Evolutionary conservation across 2,888 invertebrate species (phyloP).

Genomic region (Pollenia angustigena): DNA sequence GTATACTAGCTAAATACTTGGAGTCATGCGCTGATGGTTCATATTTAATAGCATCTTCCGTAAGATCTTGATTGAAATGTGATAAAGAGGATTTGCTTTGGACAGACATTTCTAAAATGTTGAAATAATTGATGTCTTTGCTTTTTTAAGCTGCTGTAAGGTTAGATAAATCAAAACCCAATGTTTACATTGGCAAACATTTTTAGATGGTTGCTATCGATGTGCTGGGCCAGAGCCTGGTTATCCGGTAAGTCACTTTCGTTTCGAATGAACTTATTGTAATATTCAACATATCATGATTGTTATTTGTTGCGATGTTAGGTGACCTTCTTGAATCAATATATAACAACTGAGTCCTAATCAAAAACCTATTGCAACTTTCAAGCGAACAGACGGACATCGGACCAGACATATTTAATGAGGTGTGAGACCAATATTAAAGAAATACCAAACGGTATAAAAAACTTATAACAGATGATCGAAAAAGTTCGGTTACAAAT

Average conservation of each 20-base stretch:
- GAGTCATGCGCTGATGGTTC: constrained; percentile 85
- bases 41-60: constrained; percentile 74
- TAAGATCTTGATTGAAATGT: constrained; percentile 73
- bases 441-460: no score
- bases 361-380: no score
- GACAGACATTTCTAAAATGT: constrained; percentile 88
- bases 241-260: constrained; percentile 87
- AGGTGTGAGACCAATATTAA: no score
- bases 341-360: no score
- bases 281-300: constrained; percentile 47
- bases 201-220: constrained; percentile 88
- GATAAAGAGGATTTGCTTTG: constrained; percentile 80
- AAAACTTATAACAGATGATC: no score
- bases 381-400: no score
- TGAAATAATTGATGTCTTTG: constrained; percentile 92
- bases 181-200: constrained; percentile 89
- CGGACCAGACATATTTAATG: no score
- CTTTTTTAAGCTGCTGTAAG: constrained; percentile 88
- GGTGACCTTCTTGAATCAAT: constrained; percentile 65
- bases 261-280: constrained; percentile 85
- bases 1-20: constrained; percentile 93
- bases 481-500: no score
- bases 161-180: constrained; percentile 91
- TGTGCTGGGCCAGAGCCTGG: constrained; percentile 87
- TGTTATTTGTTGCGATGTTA: constrained; percentile 17